These are phyloP conservation scores for Lepas anatifera DNA, from an alignment of 2,888 invertebrate genomes.

Conservation along the genomic window DNA sequence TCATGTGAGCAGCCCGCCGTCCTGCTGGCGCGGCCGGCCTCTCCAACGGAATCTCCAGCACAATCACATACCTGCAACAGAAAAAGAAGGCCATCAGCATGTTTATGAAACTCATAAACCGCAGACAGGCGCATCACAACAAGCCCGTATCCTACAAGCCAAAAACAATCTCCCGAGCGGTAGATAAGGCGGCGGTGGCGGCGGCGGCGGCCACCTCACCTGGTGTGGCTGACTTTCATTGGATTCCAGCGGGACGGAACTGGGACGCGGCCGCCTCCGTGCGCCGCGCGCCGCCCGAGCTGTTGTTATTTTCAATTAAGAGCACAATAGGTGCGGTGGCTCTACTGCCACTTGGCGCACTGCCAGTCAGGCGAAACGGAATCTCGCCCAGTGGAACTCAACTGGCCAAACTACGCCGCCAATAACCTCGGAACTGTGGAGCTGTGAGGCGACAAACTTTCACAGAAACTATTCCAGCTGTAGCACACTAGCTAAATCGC, in stretches of 20 bases:
- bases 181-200: not conserved
- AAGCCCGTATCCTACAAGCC: not conserved
- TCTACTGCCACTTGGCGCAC: not conserved
- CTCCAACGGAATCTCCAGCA: not conserved
- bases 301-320: not conserved
- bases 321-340: not conserved
- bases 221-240: not conserved
- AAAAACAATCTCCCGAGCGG: not conserved
- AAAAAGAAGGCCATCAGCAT: not conserved
- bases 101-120: not conserved
- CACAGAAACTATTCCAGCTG: no score
- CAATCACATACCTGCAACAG: constrained; percentile 3
- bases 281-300: not conserved
- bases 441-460: no score
- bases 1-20: not conserved
- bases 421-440: no score
- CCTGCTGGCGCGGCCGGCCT: not conserved
- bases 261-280: not conserved
- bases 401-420: no score
- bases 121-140: not conserved
- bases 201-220: no score
- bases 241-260: not conserved
- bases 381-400: no score
- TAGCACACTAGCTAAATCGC: no score
- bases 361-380: no score